phyloP scores from a whole-genome alignment of 2,888 invertebrate species.

The Calliphora vomitoria region DNA sequence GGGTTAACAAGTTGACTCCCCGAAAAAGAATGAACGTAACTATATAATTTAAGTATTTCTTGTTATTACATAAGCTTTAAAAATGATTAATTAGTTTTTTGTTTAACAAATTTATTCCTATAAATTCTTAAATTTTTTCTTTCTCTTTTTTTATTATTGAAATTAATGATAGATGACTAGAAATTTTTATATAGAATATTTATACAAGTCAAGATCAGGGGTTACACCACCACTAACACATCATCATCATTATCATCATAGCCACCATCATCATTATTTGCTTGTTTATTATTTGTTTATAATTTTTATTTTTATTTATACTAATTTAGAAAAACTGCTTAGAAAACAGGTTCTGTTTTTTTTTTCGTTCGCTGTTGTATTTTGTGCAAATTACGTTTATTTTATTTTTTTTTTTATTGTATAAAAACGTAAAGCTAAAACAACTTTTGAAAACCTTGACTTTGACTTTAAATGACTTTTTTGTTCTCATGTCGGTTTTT shows the following conservation, averaged over 20 bases:
- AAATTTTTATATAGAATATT: conserved; percentile 32
- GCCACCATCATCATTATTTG: conserved; percentile 21
- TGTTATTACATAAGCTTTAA: conserved; percentile 42
- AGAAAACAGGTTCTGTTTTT: conserved; percentile 70
- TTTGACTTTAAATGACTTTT: conserved; percentile 85
- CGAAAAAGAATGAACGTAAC: too few species aligned
- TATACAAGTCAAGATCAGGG: conserved; percentile 20
- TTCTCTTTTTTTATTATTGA: neutral
- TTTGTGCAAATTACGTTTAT: conserved; percentile 69
- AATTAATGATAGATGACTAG: conserved; percentile 6
- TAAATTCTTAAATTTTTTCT: neutral
- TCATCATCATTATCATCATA: conserved; percentile 20
- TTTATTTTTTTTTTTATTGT: neutral
- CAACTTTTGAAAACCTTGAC: conserved; percentile 83
- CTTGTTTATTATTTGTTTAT: conserved; percentile 68
- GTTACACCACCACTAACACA: conserved; percentile 22
- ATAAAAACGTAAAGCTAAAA: conserved; percentile 79
- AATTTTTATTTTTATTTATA: conserved; percentile 22
- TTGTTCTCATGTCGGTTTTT: conserved; percentile 40
- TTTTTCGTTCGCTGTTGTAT: conserved; percentile 40
- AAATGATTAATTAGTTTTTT: conserved; percentile 47
- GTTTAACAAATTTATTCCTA: conserved; percentile 1
- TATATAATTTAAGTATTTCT: too few species aligned
- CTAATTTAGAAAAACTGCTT: conserved; percentile 60
- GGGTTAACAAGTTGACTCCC: too few species aligned